These are phyloP conservation scores for Craniophora ligustri DNA, from an alignment of 2,888 invertebrate genomes.

Conservation along the genomic window DNA sequence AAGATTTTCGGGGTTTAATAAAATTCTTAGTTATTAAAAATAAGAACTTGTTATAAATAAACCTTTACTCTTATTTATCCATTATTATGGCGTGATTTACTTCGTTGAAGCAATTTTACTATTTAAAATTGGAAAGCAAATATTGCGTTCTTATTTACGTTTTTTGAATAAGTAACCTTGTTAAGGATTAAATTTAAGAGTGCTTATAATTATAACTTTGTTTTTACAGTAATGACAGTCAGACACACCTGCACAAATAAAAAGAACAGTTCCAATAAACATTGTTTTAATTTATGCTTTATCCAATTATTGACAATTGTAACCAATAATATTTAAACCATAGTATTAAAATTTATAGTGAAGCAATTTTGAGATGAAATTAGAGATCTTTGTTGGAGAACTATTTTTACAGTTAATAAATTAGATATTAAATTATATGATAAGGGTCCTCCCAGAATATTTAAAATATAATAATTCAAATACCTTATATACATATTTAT, in stretches of 20 bases:
- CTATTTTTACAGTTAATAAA: conserved; percentile 63
- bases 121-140: conserved; percentile 37
- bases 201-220: conserved; percentile 40
- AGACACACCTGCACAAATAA: conserved; percentile 49
- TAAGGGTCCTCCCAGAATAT: conserved; percentile 57
- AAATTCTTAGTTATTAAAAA: conserved; percentile 30
- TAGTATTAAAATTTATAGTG: conserved; percentile 38
- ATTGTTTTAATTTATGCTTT: conserved; percentile 23
- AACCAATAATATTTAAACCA: conserved; percentile 21
- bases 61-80: conserved; percentile 19
- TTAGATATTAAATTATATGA: conserved; percentile 60
- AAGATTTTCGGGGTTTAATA: conserved; percentile 18
- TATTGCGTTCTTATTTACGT: conserved; percentile 39
- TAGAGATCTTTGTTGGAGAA: conserved; percentile 64
- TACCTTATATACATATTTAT: conserved; percentile 33
- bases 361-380: conserved; percentile 48
- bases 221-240: conserved; percentile 27
- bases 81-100: conserved; percentile 32
- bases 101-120: conserved; percentile 33
- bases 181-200: conserved; percentile 55
- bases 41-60: conserved; percentile 23
- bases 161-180: conserved; percentile 35
- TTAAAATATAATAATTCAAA: conserved; percentile 50
- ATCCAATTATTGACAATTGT: conserved; percentile 14
- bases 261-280: conserved; percentile 10